Evolutionary conservation across 2,113 vertebrate species (phyloP).

Genomic region (Marmota monax): DNA sequence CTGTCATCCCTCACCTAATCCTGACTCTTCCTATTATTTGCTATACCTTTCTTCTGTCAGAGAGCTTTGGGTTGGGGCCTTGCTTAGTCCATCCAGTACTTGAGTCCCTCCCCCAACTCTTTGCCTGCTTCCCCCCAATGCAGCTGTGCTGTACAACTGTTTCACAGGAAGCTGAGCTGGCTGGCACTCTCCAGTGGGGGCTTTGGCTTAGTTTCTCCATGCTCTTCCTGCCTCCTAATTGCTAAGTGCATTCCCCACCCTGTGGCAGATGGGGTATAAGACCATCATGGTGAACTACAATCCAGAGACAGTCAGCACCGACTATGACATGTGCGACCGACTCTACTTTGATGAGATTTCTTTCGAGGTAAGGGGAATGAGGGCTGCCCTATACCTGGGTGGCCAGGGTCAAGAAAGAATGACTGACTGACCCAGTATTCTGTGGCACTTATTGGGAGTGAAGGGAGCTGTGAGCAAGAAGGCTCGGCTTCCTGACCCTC

Average conservation of each 20-base stretch:
- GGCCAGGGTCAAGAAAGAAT: neutral
- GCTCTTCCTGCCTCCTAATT: neutral
- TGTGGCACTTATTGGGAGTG: neutral
- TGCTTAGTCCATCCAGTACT: neutral
- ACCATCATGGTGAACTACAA: constrained; percentile 99
- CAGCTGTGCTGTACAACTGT: neutral
- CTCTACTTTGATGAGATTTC: constrained; percentile 99
- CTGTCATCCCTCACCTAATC: neutral
- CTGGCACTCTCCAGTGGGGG: neutral
- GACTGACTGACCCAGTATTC: neutral
- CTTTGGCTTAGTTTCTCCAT: neutral
- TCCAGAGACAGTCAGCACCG: constrained; percentile 98
- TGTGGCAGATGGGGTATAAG: constrained; percentile 95
- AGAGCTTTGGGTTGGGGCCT: neutral
- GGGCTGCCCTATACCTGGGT: neutral
- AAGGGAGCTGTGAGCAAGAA: rapidly evolving
- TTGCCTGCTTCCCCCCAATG: neutral
- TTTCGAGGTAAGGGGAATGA: constrained; percentile 92
- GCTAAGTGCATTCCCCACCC: neutral
- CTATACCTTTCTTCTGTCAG: rapidly evolving
- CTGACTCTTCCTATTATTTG: neutral
- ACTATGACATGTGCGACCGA: constrained; percentile 99
- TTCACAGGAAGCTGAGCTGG: neutral
- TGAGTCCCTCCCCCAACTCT: neutral
- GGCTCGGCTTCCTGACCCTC: neutral